Evolutionary conservation across 2,113 vertebrate genomes (phyloP).

Genomic region (Ibidorhyncha struthersii): DNA sequence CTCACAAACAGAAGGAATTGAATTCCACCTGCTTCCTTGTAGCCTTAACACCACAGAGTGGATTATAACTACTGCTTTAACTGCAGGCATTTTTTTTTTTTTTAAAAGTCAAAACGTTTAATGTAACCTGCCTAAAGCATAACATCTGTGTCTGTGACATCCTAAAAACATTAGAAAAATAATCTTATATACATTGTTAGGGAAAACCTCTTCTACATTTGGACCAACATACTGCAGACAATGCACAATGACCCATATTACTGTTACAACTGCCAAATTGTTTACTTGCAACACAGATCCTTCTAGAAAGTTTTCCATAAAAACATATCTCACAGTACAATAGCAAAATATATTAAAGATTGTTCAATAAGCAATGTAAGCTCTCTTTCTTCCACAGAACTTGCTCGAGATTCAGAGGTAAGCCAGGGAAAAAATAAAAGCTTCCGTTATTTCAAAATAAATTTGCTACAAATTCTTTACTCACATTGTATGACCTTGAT

Average conservation of each 20-base stretch:
- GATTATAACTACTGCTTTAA: background rate
- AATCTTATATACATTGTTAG: background rate
- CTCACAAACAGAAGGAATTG: background rate
- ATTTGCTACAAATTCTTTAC: background rate
- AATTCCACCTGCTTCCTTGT: background rate
- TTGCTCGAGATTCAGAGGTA: background rate
- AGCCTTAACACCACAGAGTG: background rate
- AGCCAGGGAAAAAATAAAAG: background rate
- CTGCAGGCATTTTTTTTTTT: background rate
- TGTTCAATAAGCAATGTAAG: background rate
- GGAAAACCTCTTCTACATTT: background rate
- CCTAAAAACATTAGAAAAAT: background rate
- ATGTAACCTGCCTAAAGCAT: background rate
- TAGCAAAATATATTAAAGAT: background rate
- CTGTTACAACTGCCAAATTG: background rate
- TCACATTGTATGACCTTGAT: background rate
- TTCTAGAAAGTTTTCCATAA: background rate
- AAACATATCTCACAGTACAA: background rate
- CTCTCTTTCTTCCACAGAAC: background rate
- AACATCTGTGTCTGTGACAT: background rate
- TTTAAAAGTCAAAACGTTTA: background rate
- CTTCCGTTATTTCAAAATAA: background rate
- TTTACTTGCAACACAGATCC: background rate
- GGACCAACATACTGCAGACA: background rate
- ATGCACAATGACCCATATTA: fast-evolving